Percentiles rank a stretch among this genome's conserved stretches.
These are phyloP conservation scores for Syngnathus floridae DNA, from an alignment of 2,113 vertebrate genomes.

Conservation along the genomic window DNA sequence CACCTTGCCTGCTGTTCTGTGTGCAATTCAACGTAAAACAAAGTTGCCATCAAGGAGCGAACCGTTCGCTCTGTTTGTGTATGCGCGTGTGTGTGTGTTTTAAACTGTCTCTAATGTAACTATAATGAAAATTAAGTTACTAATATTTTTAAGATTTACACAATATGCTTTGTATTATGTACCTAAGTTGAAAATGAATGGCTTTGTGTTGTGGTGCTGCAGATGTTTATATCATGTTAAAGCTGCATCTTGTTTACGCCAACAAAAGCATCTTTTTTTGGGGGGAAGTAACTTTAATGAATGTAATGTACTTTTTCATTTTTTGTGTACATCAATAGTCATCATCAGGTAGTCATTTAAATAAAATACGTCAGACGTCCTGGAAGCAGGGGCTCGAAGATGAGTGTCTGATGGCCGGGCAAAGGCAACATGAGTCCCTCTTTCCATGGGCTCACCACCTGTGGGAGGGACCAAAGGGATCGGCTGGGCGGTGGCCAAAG, in stretches of 20 bases:
- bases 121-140: constrained; percentile 29
- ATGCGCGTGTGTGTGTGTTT: background rate
- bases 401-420: too few species aligned
- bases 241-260: constrained; percentile 32
- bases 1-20: constrained; percentile 16
- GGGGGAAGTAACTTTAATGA: constrained; percentile 20
- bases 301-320: constrained; percentile 51
- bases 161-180: constrained; percentile 24
- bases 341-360: constrained; percentile 2
- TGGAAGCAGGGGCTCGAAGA: too few species aligned
- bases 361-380: background rate
- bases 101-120: constrained; percentile 31
- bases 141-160: constrained; percentile 25
- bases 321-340: constrained; percentile 15
- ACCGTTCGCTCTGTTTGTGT: background rate
- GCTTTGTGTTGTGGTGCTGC: constrained; percentile 37
- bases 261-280: constrained; percentile 43
- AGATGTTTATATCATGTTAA: constrained; percentile 24
- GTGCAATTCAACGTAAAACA: constrained; percentile 19
- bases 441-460: too few species aligned
- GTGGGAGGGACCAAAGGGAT: too few species aligned
- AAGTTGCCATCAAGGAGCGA: constrained; percentile 30
- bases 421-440: too few species aligned
- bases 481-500: too few species aligned
- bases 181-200: constrained; percentile 28